These are phyloP conservation scores for Pyrgilauda ruficollis DNA, from an alignment of 2,113 vertebrate species.

Conservation along the genomic window DNA sequence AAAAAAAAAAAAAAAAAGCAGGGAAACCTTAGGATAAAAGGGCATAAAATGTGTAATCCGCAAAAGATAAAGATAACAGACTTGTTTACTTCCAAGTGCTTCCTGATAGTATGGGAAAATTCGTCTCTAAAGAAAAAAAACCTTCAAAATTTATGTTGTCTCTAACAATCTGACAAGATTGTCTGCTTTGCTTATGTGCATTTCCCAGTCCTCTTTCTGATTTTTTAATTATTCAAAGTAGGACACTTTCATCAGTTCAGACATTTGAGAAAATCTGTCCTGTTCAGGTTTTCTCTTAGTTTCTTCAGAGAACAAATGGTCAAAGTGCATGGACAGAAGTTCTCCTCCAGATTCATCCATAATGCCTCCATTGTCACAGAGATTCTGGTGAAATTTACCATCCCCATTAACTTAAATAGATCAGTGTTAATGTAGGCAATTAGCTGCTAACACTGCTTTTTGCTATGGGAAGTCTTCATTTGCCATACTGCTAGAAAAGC, in stretches of 20 bases:
- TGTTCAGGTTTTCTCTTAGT: not conserved
- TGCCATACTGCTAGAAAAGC: not conserved
- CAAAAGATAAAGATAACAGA: not conserved
- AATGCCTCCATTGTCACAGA: not conserved
- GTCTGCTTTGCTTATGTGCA: not conserved
- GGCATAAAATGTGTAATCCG: not conserved
- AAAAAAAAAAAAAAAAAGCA: not conserved
- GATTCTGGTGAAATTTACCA: not conserved
- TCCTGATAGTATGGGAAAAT: not conserved
- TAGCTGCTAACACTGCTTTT: not conserved
- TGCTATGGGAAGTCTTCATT: not conserved
- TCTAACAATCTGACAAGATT: not conserved
- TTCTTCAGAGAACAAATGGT: not conserved
- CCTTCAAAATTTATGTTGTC: not conserved
- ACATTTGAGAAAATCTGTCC: not conserved
- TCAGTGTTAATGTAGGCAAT: not conserved
- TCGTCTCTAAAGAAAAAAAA: not conserved
- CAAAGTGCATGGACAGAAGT: not conserved
- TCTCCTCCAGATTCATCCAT: not conserved
- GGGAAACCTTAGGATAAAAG: not conserved
- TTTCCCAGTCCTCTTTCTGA: not conserved
- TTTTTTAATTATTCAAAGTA: not conserved
- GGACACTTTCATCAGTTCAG: not conserved
- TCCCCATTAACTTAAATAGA: accelerated
- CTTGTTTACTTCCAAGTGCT: not conserved